Evolutionary conservation across 2,888 invertebrate genomes (phyloP).

Genomic region (Carterocephalus palaemon): DNA sequence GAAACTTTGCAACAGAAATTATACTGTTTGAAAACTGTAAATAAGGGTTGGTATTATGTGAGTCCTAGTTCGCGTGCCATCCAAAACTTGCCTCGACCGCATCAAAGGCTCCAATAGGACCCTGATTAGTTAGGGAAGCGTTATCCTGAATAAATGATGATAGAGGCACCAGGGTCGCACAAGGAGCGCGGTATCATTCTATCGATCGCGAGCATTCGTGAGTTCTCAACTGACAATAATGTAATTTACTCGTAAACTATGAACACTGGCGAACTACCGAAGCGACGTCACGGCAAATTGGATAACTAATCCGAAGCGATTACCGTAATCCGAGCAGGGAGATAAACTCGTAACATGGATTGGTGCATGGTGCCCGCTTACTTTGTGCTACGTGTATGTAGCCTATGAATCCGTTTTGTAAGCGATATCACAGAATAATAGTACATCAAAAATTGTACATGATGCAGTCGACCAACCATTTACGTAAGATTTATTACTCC

Average conservation of each 20-base stretch:
- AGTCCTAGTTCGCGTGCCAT: too few species aligned
- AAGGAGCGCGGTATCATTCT: slow-evolving; percentile 7
- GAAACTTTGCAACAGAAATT: too few species aligned
- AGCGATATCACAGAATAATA: too few species aligned
- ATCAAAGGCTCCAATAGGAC: slow-evolving; percentile 17
- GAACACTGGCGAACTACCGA: neutral
- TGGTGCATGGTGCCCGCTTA: neutral
- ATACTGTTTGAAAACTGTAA: too few species aligned
- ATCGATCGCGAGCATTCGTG: slow-evolving; percentile 16
- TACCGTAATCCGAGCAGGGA: slow-evolving; percentile 22
- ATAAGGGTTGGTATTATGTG: too few species aligned
- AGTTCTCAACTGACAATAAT: slow-evolving; percentile 18
- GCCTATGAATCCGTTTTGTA: too few species aligned
- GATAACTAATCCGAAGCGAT: slow-evolving; percentile 27
- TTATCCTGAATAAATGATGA: slow-evolving; percentile 22
- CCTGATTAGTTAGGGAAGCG: slow-evolving; percentile 20
- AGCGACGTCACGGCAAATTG: slow-evolving; percentile 27
- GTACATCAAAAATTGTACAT: too few species aligned
- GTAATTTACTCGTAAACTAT: slow-evolving; percentile 14
- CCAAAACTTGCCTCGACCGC: slow-evolving; percentile 6
- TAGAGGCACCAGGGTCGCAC: slow-evolving; percentile 11
- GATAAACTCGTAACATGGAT: too few species aligned
- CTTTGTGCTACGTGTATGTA: too few species aligned
- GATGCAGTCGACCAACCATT: too few species aligned
- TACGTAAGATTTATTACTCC: too few species aligned